A percentile compares a stretch with the other conserved stretches of the same genome.
phyloP scores from a whole-genome alignment of 2,797 vertebrate genomes.

The Danio aesculapii region DNA sequence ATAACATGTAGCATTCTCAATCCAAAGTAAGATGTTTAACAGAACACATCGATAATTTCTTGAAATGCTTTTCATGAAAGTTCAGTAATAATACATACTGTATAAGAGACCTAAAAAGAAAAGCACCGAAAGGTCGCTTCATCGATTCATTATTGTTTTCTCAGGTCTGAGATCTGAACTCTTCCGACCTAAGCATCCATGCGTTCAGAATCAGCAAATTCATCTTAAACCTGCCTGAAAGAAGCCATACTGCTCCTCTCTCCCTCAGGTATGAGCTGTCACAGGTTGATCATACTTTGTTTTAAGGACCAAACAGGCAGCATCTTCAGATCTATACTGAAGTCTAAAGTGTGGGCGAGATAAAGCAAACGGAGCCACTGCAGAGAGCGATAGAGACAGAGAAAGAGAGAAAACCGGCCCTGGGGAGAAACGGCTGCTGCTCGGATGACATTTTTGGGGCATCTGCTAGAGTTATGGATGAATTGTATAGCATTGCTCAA shows the following conservation, averaged over 20 bases:
- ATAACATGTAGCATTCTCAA: too few relatives aligned
- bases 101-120: background rate
- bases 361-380: constrained; percentile 38
- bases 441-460: constrained; percentile 82
- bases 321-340: constrained; percentile 62
- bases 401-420: constrained; percentile 59
- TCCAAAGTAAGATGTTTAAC: background rate
- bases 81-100: background rate
- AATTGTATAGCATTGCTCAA: constrained; percentile 74
- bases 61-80: background rate
- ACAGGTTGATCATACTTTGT: constrained; percentile 60
- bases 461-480: constrained; percentile 79
- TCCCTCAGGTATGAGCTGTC: constrained; percentile 46
- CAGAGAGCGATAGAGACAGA: constrained; percentile 41
- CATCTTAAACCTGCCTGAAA: constrained; percentile 3
- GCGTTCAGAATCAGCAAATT: background rate
- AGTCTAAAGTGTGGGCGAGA: constrained; percentile 67
- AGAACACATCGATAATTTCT: background rate
- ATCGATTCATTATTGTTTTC: constrained; percentile 17
- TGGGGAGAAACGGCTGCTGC: constrained; percentile 69
- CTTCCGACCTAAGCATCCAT: background rate
- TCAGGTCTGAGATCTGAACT: background rate
- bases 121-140: background rate
- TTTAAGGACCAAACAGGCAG: constrained; percentile 45
- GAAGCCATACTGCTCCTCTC: background rate